These are phyloP conservation scores for Ispidina picta DNA, from an alignment of 2,797 vertebrate genomes.

Conservation along the genomic window DNA sequence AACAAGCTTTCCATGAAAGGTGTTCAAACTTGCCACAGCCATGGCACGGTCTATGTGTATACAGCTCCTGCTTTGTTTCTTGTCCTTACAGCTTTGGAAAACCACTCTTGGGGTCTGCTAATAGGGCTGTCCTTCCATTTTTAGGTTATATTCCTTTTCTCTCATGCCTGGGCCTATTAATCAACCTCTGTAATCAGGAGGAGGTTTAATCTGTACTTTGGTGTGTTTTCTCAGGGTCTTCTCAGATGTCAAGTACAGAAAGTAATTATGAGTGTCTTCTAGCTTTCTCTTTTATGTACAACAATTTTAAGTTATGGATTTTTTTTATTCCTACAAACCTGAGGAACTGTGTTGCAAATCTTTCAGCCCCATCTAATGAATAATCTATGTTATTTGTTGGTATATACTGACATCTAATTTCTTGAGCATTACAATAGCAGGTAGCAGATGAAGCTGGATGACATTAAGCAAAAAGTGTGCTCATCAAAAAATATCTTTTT, in stretches of 20 bases:
- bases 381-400: too few species aligned
- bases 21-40: not conserved
- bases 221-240: not conserved
- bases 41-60: rapidly evolving
- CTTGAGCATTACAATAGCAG: too few species aligned
- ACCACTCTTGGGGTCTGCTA: not conserved
- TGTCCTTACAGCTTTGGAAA: not conserved
- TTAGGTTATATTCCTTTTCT: not conserved
- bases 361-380: too few species aligned
- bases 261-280: too few species aligned
- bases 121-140: not conserved
- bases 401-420: too few species aligned
- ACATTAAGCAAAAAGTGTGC: too few species aligned
- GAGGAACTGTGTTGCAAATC: too few species aligned
- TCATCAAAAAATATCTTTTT: too few species aligned
- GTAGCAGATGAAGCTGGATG: too few species aligned
- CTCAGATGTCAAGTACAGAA: not conserved
- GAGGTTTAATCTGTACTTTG: not conserved
- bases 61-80: not conserved
- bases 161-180: not conserved
- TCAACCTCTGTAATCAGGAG: not conserved
- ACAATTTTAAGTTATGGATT: too few species aligned
- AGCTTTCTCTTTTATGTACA: too few species aligned
- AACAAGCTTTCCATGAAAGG: not conserved
- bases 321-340: too few species aligned